Percentiles rank a stretch among this genome's conserved stretches.
These are phyloP conservation scores for Thaumatotibia leucotreta DNA, from an alignment of 1,140 invertebrate genomes.

Conservation along the genomic window DNA sequence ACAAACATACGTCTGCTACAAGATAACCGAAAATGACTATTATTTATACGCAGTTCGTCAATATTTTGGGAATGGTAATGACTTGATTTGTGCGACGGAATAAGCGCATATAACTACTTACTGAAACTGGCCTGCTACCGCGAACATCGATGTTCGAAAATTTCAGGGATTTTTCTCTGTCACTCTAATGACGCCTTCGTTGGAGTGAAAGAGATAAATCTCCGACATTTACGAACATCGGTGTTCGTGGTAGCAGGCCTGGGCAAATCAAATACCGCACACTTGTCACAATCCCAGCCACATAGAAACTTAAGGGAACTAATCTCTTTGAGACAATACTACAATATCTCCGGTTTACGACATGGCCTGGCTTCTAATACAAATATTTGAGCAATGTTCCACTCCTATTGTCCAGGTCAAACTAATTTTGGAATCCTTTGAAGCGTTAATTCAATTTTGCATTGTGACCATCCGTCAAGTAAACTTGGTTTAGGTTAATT, in stretches of 20 bases:
- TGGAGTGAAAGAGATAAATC: too few relatives aligned
- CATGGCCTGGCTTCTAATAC: conserved; percentile 50
- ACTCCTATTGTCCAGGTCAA: conserved; percentile 66
- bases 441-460: conserved; percentile 63
- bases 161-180: too few relatives aligned
- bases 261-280: background rate
- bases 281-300: conserved; percentile 22
- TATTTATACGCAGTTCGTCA: too few relatives aligned
- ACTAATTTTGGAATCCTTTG: conserved; percentile 60
- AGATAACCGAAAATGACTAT: too few relatives aligned
- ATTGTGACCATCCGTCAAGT: conserved; percentile 56
- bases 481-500: conserved; percentile 51
- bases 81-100: too few relatives aligned
- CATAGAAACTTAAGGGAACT: conserved; percentile 56
- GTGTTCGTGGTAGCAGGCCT: conserved; percentile 21
- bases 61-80: too few relatives aligned
- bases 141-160: too few relatives aligned
- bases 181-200: too few relatives aligned
- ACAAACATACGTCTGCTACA: too few relatives aligned
- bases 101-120: too few relatives aligned
- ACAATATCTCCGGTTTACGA: conserved; percentile 68
- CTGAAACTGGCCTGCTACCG: too few relatives aligned
- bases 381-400: conserved; percentile 66
- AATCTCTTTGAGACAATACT: conserved; percentile 69
- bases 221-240: too few relatives aligned